These are phyloP conservation scores for Encarsia formosa DNA, from an alignment of 2,888 invertebrate species.

Conservation along the genomic window DNA sequence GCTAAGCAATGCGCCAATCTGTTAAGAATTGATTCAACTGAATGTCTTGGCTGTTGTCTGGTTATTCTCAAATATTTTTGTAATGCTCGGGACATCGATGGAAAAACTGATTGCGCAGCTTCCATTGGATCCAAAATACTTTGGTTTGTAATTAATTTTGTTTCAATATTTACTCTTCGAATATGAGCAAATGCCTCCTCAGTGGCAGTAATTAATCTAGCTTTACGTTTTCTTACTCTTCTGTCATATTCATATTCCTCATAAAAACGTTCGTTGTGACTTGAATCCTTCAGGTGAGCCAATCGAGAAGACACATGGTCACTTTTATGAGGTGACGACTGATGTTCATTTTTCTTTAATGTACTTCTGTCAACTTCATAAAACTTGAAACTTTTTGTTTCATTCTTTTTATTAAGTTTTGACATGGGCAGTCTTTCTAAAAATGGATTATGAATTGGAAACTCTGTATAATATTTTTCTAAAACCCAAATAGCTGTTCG, in stretches of 20 bases:
- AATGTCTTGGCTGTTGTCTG: conserved; percentile 91
- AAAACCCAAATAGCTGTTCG: conserved; percentile 91
- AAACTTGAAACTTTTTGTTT: conserved; percentile 79
- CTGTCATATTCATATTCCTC: conserved; percentile 97
- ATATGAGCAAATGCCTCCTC: conserved; percentile 99
- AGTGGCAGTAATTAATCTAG: conserved; percentile 85
- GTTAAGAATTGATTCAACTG: conserved; percentile 86
- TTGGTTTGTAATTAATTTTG: conserved; percentile 65
- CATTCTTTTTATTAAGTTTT: conserved; percentile 71
- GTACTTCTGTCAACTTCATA: conserved; percentile 90
- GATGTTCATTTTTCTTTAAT: conserved; percentile 61
- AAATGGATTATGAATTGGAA: conserved; percentile 95
- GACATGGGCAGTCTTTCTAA: conserved; percentile 85
- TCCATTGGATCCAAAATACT: conserved; percentile 86
- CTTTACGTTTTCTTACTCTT: conserved; percentile 83
- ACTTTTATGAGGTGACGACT: conserved; percentile 53
- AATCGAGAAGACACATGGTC: conserved; percentile 58
- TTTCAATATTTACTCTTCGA: conserved; percentile 70
- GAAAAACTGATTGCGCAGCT: conserved; percentile 96
- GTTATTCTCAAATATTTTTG: conserved; percentile 96
- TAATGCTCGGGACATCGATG: conserved; percentile 90
- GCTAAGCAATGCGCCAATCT: conserved; percentile 89
- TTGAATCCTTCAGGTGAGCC: conserved; percentile 80
- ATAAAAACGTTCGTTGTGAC: conserved; percentile 96
- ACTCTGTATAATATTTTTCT: conserved; percentile 90